Base-by-base conservation (phyloP, 2,797 vertebrate genomes). In the Hafferia zeledoni region DNA sequence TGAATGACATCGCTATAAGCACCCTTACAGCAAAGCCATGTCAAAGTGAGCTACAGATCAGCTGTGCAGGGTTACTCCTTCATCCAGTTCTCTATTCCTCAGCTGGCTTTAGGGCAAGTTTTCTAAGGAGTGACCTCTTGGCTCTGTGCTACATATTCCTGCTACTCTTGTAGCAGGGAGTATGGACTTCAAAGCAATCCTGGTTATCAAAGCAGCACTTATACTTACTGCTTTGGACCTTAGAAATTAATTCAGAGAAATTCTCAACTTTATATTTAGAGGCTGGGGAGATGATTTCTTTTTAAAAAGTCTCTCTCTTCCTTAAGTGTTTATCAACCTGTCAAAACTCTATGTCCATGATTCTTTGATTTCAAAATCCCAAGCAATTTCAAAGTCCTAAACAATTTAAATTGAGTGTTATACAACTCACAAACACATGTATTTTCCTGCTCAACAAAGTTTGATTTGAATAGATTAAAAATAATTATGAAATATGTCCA, bases 401-500 rank as follows among this genome's bases (percentile, higher is more conserved):
- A 44, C 46, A 47, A 13, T 79, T 84, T 88, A 35, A 63, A 7
- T 46, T 67, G 30, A 25, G 31, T 70, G 33, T 86, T 80, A 64
- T 67, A 56, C 41, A 93, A 75, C 17, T 6, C 33, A 35, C 6
- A 68, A 68, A n/a, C 31, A 78, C n/a, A 9, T 23, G 14, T 5
- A 59, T 90, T 92, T 91, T 81, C 31, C 67, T 90, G 59, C 10
- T 24, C 2, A 17, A 30, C 70, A 67, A 82, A 77, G 19, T 87
- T 87, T 92, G 43, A 25, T 90, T 89, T 87, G 63, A 93, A 52
- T 17, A 77, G 9, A 90, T 81, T 79, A 90, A 49, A 93, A 95
- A 84, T 84, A 89, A 92, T 87, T 79, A 63, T 84, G 43, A 86
- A 85, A 86, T 46, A 85, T 31, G 61, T 79, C 83, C 59, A 79